A percentile compares a stretch with the other conserved stretches of the same genome.
Evolutionary conservation across 2,113 vertebrate genomes (phyloP).

Genomic region (Echinops telfairi): DNA sequence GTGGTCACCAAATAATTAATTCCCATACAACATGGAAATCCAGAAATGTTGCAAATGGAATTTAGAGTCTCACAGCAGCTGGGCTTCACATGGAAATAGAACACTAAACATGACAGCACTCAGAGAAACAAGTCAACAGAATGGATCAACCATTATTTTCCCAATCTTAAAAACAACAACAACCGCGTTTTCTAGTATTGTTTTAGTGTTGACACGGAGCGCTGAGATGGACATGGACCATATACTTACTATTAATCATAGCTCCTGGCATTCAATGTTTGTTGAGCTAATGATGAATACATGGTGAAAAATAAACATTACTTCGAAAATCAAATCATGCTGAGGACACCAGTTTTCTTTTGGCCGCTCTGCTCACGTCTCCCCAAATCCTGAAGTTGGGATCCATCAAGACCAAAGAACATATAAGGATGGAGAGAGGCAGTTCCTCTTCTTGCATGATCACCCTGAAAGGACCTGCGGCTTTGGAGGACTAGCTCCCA

Average conservation of each 20-base stretch:
- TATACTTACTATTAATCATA: neutral
- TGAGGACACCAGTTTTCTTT: neutral
- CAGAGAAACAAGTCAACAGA: neutral
- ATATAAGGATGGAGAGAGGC: too few relatives aligned
- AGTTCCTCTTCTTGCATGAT: fast-evolving
- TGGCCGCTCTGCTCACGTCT: fast-evolving
- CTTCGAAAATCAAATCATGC: fast-evolving
- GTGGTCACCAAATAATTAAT: slow-evolving; percentile 73
- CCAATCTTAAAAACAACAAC: neutral
- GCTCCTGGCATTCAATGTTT: neutral
- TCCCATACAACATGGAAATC: slow-evolving; percentile 51
- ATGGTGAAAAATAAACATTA: fast-evolving
- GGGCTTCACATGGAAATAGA: neutral
- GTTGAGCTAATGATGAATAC: neutral
- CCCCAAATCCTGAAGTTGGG: neutral
- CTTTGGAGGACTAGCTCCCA: neutral
- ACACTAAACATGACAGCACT: neutral
- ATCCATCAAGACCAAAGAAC: neutral
- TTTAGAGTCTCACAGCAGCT: slow-evolving; percentile 24
- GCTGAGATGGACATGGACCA: too few relatives aligned
- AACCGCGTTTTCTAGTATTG: neutral
- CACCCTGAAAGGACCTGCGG: too few relatives aligned
- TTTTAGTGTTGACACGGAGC: neutral
- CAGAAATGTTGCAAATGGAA: neutral
- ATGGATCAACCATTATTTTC: neutral